Evolutionary conservation across 2,888 invertebrate genomes (phyloP), one percentile per base, ranked within the genome.

Genomic region (Chalcosyrphus nemorum): DNA sequence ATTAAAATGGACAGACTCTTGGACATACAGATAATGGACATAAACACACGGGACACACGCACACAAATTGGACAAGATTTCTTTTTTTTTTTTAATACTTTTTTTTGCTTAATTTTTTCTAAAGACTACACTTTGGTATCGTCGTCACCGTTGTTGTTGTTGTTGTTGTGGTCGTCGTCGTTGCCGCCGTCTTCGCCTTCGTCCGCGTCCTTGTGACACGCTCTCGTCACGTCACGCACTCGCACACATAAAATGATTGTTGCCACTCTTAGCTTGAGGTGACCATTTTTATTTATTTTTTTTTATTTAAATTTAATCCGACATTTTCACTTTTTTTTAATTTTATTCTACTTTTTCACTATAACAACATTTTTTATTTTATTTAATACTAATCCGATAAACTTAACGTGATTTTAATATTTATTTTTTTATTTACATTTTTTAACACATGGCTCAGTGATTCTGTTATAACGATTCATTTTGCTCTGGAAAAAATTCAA

Each of bases 1-100:
- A 84, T 84, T 84, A 75, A 84, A 74, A 84, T 84, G 80, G 84
- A 84, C 74, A 80, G 78, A 84, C 74, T 74, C 57, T 68, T 78
- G 78, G 84, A 78, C 74, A 74, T 59, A 59, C 52, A 80, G 63
- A 59, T 75, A 75, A 84, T 75, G 57, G 80, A 84, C 68, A 80
- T 35, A 74, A 74, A 70, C 15, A 59, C 27, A 56, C 47, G 38
- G n/a, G 2, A 35, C 38, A 35, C 11, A 59, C 11, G 21, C 17
- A 21, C 21, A 35, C 6, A 45, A 29, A 29, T 29, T 52, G 59
- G 27, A 43, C 24, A 65, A 11, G 24, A 29, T n/a, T n/a, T n/a
- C n/a, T n/a, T n/a, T n/a, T n/a, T n/a, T n/a, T n/a, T n/a, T n/a
- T n/a, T n/a, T n/a, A n/a, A n/a, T n/a, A n/a, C n/a, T n/a, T n/a